These are phyloP conservation scores for Drosophila paucipuncta DNA, from an alignment of 2,888 invertebrate genomes.

Conservation along the genomic window DNA sequence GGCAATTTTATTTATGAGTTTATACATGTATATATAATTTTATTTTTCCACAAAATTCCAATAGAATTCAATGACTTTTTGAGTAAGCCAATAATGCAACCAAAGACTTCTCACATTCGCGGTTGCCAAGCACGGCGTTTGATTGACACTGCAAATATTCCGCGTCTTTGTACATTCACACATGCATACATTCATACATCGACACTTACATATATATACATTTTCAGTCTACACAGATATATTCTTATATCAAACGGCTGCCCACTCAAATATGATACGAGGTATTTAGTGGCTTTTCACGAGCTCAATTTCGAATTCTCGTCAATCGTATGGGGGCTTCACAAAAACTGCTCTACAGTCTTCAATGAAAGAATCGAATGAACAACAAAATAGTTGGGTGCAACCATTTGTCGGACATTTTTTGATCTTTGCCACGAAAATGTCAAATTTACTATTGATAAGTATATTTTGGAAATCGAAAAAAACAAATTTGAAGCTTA, in stretches of 20 bases:
- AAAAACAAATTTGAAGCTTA: background rate
- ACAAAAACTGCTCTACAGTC: background rate
- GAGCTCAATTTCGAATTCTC: background rate
- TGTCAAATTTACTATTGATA: background rate
- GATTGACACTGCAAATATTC: background rate
- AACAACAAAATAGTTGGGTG: background rate
- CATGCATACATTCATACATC: background rate
- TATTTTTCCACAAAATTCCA: background rate
- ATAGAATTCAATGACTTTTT: background rate
- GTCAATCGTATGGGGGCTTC: background rate
- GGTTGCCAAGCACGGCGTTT: background rate
- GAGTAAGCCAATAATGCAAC: slow-evolving; percentile 1
- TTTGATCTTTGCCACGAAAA: background rate
- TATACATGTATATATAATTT: background rate
- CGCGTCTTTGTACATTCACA: background rate
- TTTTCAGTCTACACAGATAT: background rate
- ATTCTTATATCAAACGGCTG: background rate
- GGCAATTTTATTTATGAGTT: background rate
- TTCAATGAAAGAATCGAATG: background rate
- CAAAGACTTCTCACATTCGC: background rate
- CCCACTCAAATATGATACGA: background rate
- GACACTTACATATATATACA: background rate
- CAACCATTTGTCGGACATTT: background rate
- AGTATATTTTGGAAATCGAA: background rate
- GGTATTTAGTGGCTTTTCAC: background rate